Evolutionary conservation across 2,888 invertebrate genomes (phyloP).

Genomic region (Pristionchus exspectatus): DNA sequence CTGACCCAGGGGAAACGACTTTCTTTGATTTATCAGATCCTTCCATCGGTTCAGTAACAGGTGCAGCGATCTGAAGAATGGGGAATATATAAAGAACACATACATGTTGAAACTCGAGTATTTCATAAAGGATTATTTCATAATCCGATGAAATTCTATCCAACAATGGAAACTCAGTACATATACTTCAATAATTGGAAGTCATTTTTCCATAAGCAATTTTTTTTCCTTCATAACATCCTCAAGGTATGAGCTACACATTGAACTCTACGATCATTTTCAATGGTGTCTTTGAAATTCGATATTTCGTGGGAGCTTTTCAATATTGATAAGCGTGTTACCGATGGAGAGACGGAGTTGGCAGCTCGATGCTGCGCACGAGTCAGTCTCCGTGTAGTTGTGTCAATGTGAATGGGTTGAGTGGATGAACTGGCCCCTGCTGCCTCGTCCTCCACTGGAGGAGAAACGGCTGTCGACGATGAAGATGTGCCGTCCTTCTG

Average conservation of each 20-base stretch:
- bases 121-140: too few species aligned
- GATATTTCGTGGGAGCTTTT: too few species aligned
- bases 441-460: background rate
- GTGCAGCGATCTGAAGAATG: background rate
- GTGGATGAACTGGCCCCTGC: background rate
- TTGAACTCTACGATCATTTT: too few species aligned
- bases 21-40: background rate
- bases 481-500: background rate
- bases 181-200: too few species aligned
- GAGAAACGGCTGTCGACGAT: background rate
- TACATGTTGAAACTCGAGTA: too few species aligned
- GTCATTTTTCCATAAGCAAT: too few species aligned
- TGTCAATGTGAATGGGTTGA: background rate
- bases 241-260: too few species aligned
- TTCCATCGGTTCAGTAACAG: background rate
- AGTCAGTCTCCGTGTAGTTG: background rate
- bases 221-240: too few species aligned
- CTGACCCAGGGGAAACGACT: background rate
- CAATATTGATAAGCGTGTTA: background rate
- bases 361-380: conserved; percentile 6
- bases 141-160: too few species aligned
- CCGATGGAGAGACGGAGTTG: background rate
- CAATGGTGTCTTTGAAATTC: too few species aligned
- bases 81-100: background rate
- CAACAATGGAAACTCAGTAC: too few species aligned